Evolutionary conservation across 2,888 invertebrate genomes (phyloP), one percentile per base, ranked within the genome.

Genomic region (Palloptera scutellata): DNA sequence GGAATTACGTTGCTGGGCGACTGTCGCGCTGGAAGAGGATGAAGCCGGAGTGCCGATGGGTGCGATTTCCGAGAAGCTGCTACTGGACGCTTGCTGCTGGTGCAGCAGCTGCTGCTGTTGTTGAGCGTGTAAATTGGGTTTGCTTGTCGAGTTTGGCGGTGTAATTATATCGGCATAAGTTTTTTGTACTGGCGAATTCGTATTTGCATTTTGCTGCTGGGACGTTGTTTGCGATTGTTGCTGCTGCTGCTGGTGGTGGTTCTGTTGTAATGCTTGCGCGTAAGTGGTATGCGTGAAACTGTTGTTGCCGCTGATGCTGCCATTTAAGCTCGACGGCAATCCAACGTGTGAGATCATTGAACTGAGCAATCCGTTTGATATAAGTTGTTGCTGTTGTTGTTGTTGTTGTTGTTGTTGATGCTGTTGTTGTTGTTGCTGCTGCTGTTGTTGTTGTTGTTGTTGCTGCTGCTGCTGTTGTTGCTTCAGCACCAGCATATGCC

Each of bases 401-500:
- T 66, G 70, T 15, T 70, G 73, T 53, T 76, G 76, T 62, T 75
- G 75, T 52, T 76, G 80, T 13, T 72, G 73, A 66, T 77, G 78
- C 63, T 71, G 73, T n/a, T 60, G 67, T 45, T 71, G 73, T 64
- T 74, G 72, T 20, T 74, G 75, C 30, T 70, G 70, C 61, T 74
- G 74, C 20, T 74, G 71, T 6, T 75, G 74, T 52, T 73, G 73
- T 13, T 75, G 73, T 71, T 75, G 78, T 63, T 74, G 75, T 61
- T 77, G 77, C 62, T 86, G 85, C 72, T 86, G 79, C 54, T 87
- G 86, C 74, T 88, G 88, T n/a, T 79, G 76, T 20, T 81, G 80
- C 60, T 80, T 81, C 30, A 76, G 73, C 17, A 78, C 74, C 20
- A 90, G 81, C 42, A 90, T 87, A 78, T 90, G 89, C 55, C 91